Evolutionary conservation across 2,797 vertebrate genomes (phyloP).

Genomic region (Muraenolepis orangiensis): DNA sequence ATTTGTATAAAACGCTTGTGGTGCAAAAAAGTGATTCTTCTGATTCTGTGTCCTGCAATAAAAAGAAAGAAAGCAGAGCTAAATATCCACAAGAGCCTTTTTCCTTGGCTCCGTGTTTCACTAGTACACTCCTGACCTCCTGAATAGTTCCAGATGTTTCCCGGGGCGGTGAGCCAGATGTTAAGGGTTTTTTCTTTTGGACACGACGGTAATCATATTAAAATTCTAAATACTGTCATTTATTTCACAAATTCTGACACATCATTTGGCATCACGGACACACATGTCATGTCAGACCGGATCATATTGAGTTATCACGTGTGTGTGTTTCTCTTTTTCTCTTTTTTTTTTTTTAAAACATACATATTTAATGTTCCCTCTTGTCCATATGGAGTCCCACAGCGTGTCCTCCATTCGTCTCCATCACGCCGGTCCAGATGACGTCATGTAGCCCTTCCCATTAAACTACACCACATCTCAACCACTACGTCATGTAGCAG

Average conservation of each 20-base stretch:
- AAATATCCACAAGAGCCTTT: slow-evolving; percentile 42
- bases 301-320: slow-evolving; percentile 62
- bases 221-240: slow-evolving; percentile 71
- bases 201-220: slow-evolving; percentile 37
- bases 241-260: slow-evolving; percentile 72
- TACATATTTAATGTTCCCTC: slow-evolving; percentile 66
- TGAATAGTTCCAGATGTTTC: slow-evolving; percentile 61
- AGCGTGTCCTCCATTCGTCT: slow-evolving; percentile 48
- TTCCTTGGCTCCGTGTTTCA: slow-evolving; percentile 15
- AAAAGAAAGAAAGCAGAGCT: slow-evolving; percentile 62
- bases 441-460: slow-evolving; percentile 64
- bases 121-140: slow-evolving; percentile 37
- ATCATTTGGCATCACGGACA: slow-evolving; percentile 74
- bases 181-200: slow-evolving; percentile 42
- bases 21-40: slow-evolving; percentile 42
- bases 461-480: slow-evolving; percentile 58
- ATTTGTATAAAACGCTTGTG: slow-evolving; percentile 32
- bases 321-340: too few relatives aligned
- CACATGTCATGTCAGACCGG: slow-evolving; percentile 54
- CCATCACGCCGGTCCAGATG: slow-evolving; percentile 57
- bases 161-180: slow-evolving; percentile 36
- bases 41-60: slow-evolving; percentile 61
- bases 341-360: slow-evolving; percentile 48
- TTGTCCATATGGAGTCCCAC: slow-evolving; percentile 58
- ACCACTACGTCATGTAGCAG: slow-evolving; percentile 35